These are phyloP conservation scores for Diabrotica undecimpunctata DNA, from an alignment of 1,140 invertebrate genomes.

Conservation along the genomic window DNA sequence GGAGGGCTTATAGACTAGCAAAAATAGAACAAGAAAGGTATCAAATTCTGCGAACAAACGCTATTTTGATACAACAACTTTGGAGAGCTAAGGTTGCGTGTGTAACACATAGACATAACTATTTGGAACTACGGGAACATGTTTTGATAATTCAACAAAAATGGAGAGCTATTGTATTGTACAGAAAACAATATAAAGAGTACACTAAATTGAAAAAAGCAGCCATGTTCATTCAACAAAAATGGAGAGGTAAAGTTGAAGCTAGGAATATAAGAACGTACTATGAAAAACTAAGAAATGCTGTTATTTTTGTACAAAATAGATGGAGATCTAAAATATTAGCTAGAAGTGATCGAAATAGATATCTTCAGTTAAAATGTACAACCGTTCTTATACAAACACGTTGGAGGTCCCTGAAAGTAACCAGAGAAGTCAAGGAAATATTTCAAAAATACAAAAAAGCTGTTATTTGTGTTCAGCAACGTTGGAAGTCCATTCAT, in stretches of 20 bases:
- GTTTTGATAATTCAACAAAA: constrained; percentile 9
- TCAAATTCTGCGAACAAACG: constrained; percentile 20
- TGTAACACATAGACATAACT: not conserved
- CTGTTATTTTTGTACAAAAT: constrained; percentile 33
- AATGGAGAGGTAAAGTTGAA: constrained; percentile 44
- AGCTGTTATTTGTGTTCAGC: constrained; percentile 36
- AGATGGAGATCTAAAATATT: constrained; percentile 40
- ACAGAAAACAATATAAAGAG: constrained; percentile 26
- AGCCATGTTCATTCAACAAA: constrained; percentile 49
- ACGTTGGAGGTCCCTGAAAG: constrained; percentile 35
- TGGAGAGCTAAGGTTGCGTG: constrained; percentile 30
- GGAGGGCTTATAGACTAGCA: constrained; percentile 20
- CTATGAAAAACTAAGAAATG: constrained; percentile 25
- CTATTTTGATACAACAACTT: constrained; percentile 39
- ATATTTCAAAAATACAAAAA: not conserved
- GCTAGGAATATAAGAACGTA: constrained; percentile 33
- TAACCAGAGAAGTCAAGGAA: not conserved
- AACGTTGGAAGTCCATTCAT: constrained; percentile 25
- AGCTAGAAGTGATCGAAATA: constrained; percentile 21
- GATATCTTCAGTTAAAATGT: constrained; percentile 14
- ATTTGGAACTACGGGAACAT: constrained; percentile 24
- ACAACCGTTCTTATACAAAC: constrained; percentile 37
- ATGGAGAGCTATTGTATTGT: constrained; percentile 6
- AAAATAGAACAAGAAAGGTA: constrained; percentile 22
- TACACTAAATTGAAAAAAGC: constrained; percentile 44